phyloP scores from a whole-genome alignment of 2,888 invertebrate species.

The Calameuta idolon region DNA sequence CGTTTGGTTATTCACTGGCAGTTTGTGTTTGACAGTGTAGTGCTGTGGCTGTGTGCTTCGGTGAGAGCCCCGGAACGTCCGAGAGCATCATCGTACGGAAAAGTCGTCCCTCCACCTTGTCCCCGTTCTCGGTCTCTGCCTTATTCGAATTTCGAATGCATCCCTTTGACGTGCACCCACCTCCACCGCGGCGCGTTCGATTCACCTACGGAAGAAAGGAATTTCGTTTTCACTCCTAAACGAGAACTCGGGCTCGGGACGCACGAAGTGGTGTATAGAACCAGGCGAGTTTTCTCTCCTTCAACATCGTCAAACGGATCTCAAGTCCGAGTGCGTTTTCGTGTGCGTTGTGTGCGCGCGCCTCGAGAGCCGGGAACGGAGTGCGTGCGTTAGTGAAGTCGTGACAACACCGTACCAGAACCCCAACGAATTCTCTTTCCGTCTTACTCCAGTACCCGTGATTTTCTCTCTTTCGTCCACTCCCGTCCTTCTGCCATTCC shows the following conservation, averaged over 20 bases:
- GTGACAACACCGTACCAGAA: background rate
- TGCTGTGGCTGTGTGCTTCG: slow-evolving; percentile 26
- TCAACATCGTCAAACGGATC: background rate
- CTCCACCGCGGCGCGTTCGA: background rate
- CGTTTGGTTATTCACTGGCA: slow-evolving; percentile 40
- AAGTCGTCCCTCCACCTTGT: background rate
- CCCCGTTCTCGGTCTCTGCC: background rate
- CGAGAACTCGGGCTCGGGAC: background rate
- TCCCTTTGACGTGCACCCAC: background rate
- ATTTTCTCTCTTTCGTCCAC: slow-evolving; percentile 7
- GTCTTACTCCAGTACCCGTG: background rate
- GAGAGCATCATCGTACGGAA: background rate
- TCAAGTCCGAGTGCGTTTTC: background rate
- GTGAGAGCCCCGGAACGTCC: slow-evolving; percentile 35
- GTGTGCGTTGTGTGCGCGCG: background rate
- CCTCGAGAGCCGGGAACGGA: background rate
- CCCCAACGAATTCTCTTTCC: background rate
- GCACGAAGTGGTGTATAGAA: background rate
- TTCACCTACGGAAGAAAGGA: background rate
- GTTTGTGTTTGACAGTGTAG: slow-evolving; percentile 46
- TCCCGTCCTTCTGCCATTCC: slow-evolving; percentile 5
- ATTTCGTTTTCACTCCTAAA: background rate
- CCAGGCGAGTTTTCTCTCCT: background rate
- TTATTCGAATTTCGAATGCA: background rate
- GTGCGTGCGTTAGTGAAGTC: background rate